phyloP scores from a whole-genome alignment of 2,888 invertebrate genomes.

The Deilephila porcellus region DNA sequence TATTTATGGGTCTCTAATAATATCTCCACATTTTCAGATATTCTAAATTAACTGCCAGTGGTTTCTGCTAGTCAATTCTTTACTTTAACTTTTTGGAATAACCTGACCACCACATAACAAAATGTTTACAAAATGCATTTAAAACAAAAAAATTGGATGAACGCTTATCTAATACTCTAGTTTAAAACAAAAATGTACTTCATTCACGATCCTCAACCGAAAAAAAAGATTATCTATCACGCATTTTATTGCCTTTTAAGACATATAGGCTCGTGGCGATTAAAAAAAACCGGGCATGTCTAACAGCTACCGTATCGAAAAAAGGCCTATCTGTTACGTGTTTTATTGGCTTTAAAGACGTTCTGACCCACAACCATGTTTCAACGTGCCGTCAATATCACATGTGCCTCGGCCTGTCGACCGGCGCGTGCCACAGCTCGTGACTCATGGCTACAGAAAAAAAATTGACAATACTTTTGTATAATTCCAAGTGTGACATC shows the following conservation, averaged over 20 bases:
- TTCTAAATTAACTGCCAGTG: too few species aligned
- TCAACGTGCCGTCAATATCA: constrained; percentile 42
- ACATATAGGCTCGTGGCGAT: not conserved
- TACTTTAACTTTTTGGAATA: too few species aligned
- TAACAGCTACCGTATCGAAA: constrained; percentile 37
- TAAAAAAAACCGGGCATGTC: constrained; percentile 28
- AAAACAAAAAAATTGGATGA: not conserved
- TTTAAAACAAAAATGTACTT: constrained; percentile 9
- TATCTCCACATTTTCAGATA: too few species aligned
- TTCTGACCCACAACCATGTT: constrained; percentile 19
- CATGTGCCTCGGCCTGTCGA: constrained; percentile 35
- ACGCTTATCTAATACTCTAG: not conserved
- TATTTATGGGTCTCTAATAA: too few species aligned
- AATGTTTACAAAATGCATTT: not conserved
- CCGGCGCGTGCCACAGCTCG: constrained; percentile 52
- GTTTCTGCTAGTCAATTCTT: too few species aligned
- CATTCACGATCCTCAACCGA: not conserved
- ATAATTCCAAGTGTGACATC: constrained; percentile 22
- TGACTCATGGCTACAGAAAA: constrained; percentile 47
- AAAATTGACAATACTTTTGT: constrained; percentile 44
- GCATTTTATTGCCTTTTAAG: constrained; percentile 24
- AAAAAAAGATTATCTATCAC: constrained; percentile 7
- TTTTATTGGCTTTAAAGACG: constrained; percentile 30
- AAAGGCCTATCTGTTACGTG: constrained; percentile 39
- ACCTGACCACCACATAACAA: not conserved